These are phyloP conservation scores for Diadema setosum DNA, from an alignment of 35 echinoderm and acorn worm genomes.

Conservation along the genomic window DNA sequence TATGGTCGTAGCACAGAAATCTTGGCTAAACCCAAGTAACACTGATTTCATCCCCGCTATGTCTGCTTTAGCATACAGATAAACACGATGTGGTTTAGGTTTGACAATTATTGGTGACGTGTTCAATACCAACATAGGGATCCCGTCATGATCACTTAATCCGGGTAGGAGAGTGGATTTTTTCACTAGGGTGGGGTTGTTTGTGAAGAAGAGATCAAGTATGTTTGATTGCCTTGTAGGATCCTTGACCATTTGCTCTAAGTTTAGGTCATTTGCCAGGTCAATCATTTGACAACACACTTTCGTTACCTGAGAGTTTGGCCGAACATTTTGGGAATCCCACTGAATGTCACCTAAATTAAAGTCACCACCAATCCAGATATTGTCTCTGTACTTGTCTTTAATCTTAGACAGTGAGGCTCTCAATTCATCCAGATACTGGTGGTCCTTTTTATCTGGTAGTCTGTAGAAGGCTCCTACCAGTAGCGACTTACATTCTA, in stretches of 20 bases:
- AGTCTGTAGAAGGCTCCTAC: conserved; percentile 15
- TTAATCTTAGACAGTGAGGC: background rate
- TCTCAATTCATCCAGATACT: conserved; percentile 16
- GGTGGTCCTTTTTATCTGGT: background rate
- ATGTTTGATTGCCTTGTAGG: too few species aligned
- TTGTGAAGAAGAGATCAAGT: background rate
- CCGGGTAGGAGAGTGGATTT: too few species aligned
- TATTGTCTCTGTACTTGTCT: background rate
- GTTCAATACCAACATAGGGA: too few species aligned
- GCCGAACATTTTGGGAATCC: background rate
- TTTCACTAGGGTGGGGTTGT: too few species aligned
- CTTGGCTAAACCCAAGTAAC: background rate
- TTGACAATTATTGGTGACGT: background rate
- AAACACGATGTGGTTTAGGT: background rate
- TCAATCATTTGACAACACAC: background rate
- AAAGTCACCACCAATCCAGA: conserved; percentile 24
- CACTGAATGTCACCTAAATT: conserved; percentile 6
- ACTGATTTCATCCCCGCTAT: background rate
- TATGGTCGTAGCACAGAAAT: background rate
- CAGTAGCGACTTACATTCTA: conserved; percentile 8
- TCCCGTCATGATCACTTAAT: too few species aligned
- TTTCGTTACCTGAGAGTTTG: too few species aligned
- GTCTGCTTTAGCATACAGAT: background rate
- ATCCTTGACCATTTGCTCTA: too few species aligned
- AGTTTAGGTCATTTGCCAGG: background rate